phyloP scores from a whole-genome alignment of 2,888 invertebrate species.

The Apotomis capreana region DNA sequence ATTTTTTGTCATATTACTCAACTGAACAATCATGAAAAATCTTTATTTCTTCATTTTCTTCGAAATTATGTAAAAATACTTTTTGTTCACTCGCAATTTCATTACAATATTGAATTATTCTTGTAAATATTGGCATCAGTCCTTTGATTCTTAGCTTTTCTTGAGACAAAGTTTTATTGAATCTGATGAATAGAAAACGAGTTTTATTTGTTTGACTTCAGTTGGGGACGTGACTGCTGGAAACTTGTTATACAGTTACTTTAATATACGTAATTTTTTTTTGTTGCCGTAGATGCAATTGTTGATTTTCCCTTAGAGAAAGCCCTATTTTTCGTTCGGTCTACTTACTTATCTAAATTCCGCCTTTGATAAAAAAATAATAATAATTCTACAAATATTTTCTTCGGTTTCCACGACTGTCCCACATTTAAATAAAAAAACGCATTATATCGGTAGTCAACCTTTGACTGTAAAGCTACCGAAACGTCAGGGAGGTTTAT shows the following conservation, averaged over 20 bases:
- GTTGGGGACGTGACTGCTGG: slow-evolving; percentile 9
- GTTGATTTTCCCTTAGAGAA: background rate
- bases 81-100: background rate
- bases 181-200: slow-evolving; percentile 30
- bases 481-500: no score
- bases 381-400: no score
- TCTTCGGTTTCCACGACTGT: no score
- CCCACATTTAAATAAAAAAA: no score
- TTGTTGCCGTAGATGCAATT: background rate
- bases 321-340: background rate
- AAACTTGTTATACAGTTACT: slow-evolving; percentile 14
- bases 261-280: background rate
- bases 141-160: slow-evolving; percentile 19
- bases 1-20: no score
- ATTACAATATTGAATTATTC: background rate
- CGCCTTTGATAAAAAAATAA: no score
- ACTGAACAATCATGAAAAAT: background rate
- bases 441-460: no score
- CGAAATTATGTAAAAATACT: background rate
- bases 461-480: no score
- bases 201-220: slow-evolving; percentile 32
- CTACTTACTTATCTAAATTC: no score
- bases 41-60: background rate
- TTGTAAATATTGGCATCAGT: slow-evolving; percentile 7
- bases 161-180: slow-evolving; percentile 30